These are phyloP conservation scores for Drosophila serrata DNA, from an alignment of 1,140 invertebrate genomes.

Conservation along the genomic window DNA sequence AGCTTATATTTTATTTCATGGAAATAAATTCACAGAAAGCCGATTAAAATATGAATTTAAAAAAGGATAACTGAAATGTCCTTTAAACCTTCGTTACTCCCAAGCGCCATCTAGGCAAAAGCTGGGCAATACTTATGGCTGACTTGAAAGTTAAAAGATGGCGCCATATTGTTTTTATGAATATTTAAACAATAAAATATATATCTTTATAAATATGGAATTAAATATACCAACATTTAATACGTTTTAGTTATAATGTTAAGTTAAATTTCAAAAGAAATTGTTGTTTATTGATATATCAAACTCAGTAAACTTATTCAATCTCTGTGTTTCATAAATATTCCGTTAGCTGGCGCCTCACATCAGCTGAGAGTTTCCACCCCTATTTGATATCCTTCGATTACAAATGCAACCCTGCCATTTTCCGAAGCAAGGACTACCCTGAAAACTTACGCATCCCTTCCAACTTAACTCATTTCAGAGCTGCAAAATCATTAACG, in stretches of 20 bases:
- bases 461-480: slow-evolving; percentile 19
- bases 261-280: no score
- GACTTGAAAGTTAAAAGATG: neutral
- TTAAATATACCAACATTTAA: no score
- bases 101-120: slow-evolving; percentile 4
- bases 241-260: no score
- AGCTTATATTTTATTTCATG: neutral
- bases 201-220: no score
- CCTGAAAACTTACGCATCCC: slow-evolving; percentile 31
- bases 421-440: slow-evolving; percentile 26
- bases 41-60: neutral
- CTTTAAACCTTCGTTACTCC: neutral
- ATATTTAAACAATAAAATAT: no score
- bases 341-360: slow-evolving; percentile 6
- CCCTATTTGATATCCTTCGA: slow-evolving; percentile 1
- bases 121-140: neutral
- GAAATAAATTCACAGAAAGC: neutral
- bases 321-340: neutral
- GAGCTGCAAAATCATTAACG: neutral
- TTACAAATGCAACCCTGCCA: slow-evolving; percentile 21
- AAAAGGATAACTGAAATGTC: neutral
- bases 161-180: neutral
- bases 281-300: no score
- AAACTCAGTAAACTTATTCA: neutral
- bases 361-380: slow-evolving; percentile 20